These are phyloP conservation scores for Pantherophis guttatus DNA, from an alignment of 2,113 vertebrate species.

Conservation along the genomic window DNA sequence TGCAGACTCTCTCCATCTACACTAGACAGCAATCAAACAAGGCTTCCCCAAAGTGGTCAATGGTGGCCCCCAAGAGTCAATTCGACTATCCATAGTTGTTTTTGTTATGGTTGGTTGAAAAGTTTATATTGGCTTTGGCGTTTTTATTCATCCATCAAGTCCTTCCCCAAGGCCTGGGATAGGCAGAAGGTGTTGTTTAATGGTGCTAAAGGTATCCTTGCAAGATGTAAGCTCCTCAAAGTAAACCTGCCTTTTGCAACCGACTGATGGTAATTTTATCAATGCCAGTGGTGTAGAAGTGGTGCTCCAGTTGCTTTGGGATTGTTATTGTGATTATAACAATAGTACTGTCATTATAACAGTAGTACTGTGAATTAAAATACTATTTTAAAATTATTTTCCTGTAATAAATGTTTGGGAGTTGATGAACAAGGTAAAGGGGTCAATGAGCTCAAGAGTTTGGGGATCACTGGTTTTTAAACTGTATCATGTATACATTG, in stretches of 20 bases:
- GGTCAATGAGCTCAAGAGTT: neutral
- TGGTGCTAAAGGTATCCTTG: neutral
- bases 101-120: neutral
- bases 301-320: neutral
- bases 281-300: neutral
- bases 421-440: neutral
- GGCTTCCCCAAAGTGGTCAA: neutral
- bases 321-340: neutral
- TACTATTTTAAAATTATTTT: neutral
- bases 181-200: neutral
- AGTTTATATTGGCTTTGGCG: neutral
- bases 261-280: neutral
- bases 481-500: neutral
- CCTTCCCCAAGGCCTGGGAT: neutral
- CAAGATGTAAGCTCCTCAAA: neutral
- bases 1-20: neutral
- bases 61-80: neutral
- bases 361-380: neutral
- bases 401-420: neutral
- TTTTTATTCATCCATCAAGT: neutral
- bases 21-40: neutral
- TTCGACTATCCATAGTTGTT: neutral
- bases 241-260: neutral
- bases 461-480: neutral
- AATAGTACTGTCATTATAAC: neutral